Conservation (phyloP, 2,888 invertebrate genomes). For the Standfussiana lucernea region DNA sequence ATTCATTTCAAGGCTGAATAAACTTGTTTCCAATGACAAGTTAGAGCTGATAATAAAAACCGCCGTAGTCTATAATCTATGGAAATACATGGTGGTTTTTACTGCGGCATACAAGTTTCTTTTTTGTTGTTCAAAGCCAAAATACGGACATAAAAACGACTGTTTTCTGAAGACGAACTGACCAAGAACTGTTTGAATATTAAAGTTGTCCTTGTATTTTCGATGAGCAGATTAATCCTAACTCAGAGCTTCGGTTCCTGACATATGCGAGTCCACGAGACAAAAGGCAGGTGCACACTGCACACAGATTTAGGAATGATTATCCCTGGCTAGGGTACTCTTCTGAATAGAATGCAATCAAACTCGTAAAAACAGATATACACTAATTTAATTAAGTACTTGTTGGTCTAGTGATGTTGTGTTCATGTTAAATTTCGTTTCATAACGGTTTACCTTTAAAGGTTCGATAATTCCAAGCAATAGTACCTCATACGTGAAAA, state of each 20-base stretch:
- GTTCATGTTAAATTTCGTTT: not conserved
- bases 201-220: no score
- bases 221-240: not conserved
- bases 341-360: no score
- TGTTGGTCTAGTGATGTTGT: not conserved
- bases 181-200: not conserved
- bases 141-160: slow-evolving; percentile 15
- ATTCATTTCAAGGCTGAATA: slow-evolving; percentile 53
- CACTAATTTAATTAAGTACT: no score
- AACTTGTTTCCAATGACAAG: slow-evolving; percentile 53
- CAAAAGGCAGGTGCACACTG: not conserved
- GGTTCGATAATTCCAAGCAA: not conserved
- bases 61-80: slow-evolving; percentile 39
- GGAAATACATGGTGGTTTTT: slow-evolving; percentile 41
- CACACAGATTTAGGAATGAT: no score
- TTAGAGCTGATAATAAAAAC: slow-evolving; percentile 45
- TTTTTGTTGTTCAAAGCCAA: slow-evolving; percentile 23
- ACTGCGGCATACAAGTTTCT: slow-evolving; percentile 3
- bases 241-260: not conserved
- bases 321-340: no score
- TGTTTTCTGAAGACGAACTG: slow-evolving; percentile 23
- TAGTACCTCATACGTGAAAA: slow-evolving; percentile 6
- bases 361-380: no score
- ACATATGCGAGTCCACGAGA: not conserved
- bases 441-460: not conserved